Evolutionary conservation across 2,797 vertebrate genomes (phyloP).

Genomic region (Pseudopleuronectes americanus): DNA sequence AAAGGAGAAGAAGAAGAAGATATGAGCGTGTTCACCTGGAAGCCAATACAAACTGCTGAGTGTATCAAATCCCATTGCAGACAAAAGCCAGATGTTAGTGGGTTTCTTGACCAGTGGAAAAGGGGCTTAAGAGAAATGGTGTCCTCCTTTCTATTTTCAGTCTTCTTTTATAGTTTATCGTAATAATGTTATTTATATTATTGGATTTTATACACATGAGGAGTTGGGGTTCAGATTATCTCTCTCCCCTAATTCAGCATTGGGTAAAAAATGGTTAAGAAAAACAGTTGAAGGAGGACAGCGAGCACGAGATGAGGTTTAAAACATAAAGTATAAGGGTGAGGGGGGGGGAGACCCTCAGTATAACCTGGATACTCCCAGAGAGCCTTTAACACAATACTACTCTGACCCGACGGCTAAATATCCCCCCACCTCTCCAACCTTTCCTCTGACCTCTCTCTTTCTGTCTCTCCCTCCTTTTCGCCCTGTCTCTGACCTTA

Average conservation of each 20-base stretch:
- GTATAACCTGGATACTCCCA: constrained; percentile 50
- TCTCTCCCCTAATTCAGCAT: no score
- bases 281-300: constrained; percentile 28
- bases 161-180: background rate
- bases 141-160: no score
- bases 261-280: constrained; percentile 35
- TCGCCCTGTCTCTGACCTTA: constrained; percentile 50
- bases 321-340: constrained; percentile 12
- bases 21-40: no score
- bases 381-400: constrained; percentile 62
- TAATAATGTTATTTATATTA: background rate
- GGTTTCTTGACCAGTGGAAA: no score
- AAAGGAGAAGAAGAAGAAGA: no score
- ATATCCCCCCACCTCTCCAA: constrained; percentile 39
- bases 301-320: background rate
- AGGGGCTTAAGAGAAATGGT: no score
- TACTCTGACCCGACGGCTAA: constrained; percentile 55
- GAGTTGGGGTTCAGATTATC: background rate
- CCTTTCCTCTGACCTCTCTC: constrained; percentile 36
- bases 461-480: constrained; percentile 20
- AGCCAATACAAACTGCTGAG: no score
- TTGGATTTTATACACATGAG: background rate
- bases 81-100: no score
- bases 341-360: constrained; percentile 14
- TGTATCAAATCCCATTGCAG: no score